Conservation (phyloP, 2,113 vertebrate species). For the Fregata magnificens region DNA sequence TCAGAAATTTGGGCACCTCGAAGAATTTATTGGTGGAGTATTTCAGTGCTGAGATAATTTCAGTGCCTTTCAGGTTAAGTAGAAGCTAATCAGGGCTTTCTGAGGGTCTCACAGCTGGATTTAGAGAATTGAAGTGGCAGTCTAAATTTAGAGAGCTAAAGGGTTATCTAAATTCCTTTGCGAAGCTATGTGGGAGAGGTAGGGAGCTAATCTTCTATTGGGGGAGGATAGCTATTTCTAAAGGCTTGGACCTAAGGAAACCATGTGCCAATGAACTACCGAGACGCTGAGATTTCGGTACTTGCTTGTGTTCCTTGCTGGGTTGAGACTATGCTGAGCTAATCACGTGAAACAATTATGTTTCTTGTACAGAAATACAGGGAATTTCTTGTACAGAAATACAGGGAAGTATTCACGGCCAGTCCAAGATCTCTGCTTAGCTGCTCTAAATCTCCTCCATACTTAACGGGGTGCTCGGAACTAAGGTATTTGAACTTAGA, state of each 20-base stretch:
- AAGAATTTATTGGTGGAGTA: not conserved
- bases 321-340: not conserved
- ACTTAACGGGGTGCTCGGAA: not conserved
- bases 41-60: not conserved
- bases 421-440: not conserved
- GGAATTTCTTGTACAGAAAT: not conserved
- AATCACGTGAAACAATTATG: not conserved
- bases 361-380: not conserved
- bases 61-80: not conserved
- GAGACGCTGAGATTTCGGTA: not conserved
- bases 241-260: not conserved
- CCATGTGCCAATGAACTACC: not conserved
- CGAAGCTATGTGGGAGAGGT: not conserved
- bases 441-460: not conserved
- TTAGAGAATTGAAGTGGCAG: not conserved
- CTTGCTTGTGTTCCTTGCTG: not conserved
- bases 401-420: not conserved
- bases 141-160: constrained; percentile 9
- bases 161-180: not conserved
- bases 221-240: not conserved
- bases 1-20: not conserved
- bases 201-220: not conserved
- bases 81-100: constrained; percentile 10
- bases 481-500: not conserved
- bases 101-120: constrained; percentile 1